These are phyloP conservation scores for Hirtodrosophila confusa DNA, from an alignment of 2,888 invertebrate genomes.

Conservation along the genomic window DNA sequence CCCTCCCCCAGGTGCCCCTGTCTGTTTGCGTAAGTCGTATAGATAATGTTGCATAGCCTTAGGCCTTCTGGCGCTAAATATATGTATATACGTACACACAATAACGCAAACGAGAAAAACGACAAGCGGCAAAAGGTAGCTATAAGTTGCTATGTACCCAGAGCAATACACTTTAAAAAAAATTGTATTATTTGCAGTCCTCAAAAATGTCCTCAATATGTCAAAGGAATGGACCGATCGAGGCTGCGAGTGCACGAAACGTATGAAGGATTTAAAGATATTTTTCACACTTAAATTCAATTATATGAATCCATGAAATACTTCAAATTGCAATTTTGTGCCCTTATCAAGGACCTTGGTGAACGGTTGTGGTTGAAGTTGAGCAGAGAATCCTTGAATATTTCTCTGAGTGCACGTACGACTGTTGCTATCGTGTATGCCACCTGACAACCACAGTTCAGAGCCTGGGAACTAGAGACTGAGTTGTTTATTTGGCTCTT, in stretches of 20 bases:
- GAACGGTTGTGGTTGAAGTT: too few relatives aligned
- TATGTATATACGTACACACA: conserved; percentile 28
- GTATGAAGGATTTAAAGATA: too few relatives aligned
- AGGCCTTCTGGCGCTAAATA: conserved; percentile 57
- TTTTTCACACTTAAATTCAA: too few relatives aligned
- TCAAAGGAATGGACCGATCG: too few relatives aligned
- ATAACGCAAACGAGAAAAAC: conserved; percentile 11
- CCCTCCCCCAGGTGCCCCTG: not conserved
- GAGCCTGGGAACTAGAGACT: not conserved
- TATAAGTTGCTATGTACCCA: conserved; percentile 28
- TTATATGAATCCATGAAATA: too few relatives aligned
- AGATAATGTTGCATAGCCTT: conserved; percentile 67
- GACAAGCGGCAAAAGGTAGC: conserved; percentile 19
- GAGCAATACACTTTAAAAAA: not conserved
- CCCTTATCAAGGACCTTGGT: too few relatives aligned
- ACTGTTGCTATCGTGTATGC: conserved; percentile 12
- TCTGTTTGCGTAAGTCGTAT: conserved; percentile 52
- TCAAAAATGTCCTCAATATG: too few relatives aligned
- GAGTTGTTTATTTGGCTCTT: conserved; percentile 4
- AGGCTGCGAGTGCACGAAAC: too few relatives aligned
- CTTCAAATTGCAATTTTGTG: too few relatives aligned
- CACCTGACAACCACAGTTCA: conserved; percentile 24
- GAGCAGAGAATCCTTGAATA: too few relatives aligned
- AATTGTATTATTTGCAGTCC: too few relatives aligned
- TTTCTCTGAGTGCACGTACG: not conserved